Conservation (phyloP, 2,113 vertebrate species). For the Brachyistius frenatus region DNA sequence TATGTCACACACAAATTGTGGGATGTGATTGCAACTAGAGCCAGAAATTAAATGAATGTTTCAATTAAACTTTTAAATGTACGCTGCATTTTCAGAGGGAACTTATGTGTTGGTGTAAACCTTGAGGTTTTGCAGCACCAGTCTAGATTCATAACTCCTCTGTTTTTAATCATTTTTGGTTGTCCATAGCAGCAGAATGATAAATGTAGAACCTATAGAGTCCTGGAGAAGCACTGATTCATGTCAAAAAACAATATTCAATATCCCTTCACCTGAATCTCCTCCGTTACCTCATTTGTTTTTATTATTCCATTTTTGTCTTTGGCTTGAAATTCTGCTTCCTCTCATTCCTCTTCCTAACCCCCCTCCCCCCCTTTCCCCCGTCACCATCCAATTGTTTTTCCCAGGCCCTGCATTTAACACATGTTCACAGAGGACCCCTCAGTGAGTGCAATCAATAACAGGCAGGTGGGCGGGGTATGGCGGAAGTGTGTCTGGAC, state of each 20-base stretch:
- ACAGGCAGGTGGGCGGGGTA: constrained; percentile 38
- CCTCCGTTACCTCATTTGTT: background rate
- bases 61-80: background rate
- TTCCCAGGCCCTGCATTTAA: constrained; percentile 30
- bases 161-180: background rate
- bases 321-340: constrained; percentile 1
- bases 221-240: constrained; percentile 21
- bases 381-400: constrained; percentile 29
- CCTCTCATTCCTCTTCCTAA: background rate
- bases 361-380: background rate
- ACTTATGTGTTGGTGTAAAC: background rate
- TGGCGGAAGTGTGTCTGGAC: constrained; percentile 44
- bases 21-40: background rate
- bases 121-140: background rate
- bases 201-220: constrained; percentile 34
- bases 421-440: constrained; percentile 40
- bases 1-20: background rate
- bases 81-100: background rate
- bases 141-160: constrained; percentile 16
- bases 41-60: background rate
- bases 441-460: constrained; percentile 66
- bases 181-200: constrained; percentile 52
- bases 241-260: constrained; percentile 27
- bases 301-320: constrained; percentile 1
- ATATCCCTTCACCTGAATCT: constrained; percentile 5